Conservation (phyloP, 2,888 invertebrate species). For the Phaedon cochleariae region DNA sequence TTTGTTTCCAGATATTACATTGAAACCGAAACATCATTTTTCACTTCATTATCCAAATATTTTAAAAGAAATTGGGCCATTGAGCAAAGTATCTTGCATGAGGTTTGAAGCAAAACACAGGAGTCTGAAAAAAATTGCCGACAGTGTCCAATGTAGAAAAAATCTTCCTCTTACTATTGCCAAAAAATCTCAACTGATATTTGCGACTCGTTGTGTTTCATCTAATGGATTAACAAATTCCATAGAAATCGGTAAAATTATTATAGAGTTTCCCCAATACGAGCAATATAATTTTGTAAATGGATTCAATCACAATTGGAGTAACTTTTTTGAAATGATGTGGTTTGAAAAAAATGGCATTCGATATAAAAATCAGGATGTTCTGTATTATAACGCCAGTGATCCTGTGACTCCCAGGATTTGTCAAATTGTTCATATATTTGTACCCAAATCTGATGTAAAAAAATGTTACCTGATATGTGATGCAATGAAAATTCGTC, state of each 20-base stretch:
- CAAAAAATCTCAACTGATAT: slow-evolving; percentile 25
- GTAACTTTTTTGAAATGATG: neutral
- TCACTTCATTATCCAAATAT: slow-evolving; percentile 25
- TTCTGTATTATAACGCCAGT: neutral
- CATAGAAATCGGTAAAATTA: neutral
- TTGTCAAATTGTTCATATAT: neutral
- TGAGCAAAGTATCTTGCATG: slow-evolving; percentile 7
- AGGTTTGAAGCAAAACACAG: slow-evolving; percentile 33
- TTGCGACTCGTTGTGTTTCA: slow-evolving; percentile 20
- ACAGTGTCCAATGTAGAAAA: slow-evolving; percentile 23
- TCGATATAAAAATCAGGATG: neutral
- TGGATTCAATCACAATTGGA: neutral
- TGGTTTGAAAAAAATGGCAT: neutral
- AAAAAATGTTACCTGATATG: neutral
- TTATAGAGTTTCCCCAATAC: neutral
- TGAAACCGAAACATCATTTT: slow-evolving; percentile 34
- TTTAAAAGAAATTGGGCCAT: slow-evolving; percentile 19
- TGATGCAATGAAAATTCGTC: neutral
- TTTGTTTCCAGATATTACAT: slow-evolving; percentile 5
- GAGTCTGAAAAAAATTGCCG: slow-evolving; percentile 26
- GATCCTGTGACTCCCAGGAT: neutral
- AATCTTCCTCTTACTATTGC: slow-evolving; percentile 29
- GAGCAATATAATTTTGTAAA: neutral
- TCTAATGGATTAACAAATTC: neutral
- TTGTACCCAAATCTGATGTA: neutral